Conservation (phyloP, 2,888 invertebrate genomes). For the Frankliniella fusca region DNA sequence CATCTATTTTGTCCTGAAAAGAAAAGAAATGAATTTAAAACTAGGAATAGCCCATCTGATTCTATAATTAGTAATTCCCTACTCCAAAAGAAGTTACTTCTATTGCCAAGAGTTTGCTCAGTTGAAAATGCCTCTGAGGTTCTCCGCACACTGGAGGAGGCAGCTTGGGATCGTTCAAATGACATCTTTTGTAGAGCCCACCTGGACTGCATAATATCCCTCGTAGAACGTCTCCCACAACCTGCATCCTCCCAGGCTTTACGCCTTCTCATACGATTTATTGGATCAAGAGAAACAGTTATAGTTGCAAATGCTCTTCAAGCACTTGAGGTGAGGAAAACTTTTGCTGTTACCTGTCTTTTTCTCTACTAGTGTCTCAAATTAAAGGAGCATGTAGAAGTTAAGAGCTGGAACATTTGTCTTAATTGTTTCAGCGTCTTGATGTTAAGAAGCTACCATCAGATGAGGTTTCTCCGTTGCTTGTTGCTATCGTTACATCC, state of each 20-base stretch:
- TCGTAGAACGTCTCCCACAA: background rate
- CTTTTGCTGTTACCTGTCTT: too few species aligned
- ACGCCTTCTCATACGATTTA: background rate
- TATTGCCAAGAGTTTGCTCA: conserved; percentile 2
- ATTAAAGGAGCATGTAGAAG: background rate
- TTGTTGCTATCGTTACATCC: background rate
- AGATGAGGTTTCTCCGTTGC: background rate
- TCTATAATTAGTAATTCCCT: background rate
- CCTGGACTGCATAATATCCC: background rate
- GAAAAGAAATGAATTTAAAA: background rate
- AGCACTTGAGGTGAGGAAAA: background rate
- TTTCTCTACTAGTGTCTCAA: background rate
- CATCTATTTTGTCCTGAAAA: background rate
- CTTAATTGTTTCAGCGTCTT: background rate
- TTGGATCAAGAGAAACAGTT: background rate
- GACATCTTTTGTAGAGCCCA: background rate
- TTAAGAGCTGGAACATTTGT: background rate
- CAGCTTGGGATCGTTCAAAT: background rate
- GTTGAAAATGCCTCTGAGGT: background rate
- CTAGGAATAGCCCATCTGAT: background rate
- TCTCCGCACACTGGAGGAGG: background rate
- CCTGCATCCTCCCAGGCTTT: conserved; percentile 8
- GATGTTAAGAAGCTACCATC: background rate
- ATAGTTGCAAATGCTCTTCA: background rate
- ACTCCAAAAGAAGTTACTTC: background rate